Evolutionary conservation across 2,113 vertebrate genomes (phyloP), one percentile per base, ranked within the genome.

Genomic region (Microcebus tavaratra): DNA sequence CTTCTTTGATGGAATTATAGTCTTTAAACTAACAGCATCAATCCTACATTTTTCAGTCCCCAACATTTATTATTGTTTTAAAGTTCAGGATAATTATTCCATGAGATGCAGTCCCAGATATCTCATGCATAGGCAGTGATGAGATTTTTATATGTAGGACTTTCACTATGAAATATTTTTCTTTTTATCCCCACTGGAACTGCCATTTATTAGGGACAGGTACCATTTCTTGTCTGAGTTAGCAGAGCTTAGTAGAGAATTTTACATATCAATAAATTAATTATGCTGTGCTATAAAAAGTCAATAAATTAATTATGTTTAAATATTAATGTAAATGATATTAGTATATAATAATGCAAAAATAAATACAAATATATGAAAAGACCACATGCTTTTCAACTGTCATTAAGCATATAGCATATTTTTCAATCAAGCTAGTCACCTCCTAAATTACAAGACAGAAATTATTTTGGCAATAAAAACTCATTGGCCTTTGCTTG

Each of bases 31-130:
- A 82, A 79, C 96, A 96, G 67, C 27, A 89, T 96, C 57, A 39
- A 57, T 42, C 76, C 65, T 87, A 94, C 31, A 88, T 72, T 96
- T 89, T 68, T 59, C 81, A 81, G 48, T 95, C 68, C 73, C 31
- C 61, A 70, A 18, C 14, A 84, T 96, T 89, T 95, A 92, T 79
- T 80, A 50, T 42, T 59, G 3, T 95, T 27, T 59, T 93, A 85
- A 93, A 96, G 39, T 96, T 97, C 88, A 98, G 59, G 45, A 72
- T 48, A 94, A 36, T 82, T 96, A 96, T 73, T 96, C 67, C 72
- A n/a, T 0, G 15, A 95, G n/a, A 61, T 20, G 27, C 27, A 34
- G 63, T 50, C 55, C 21, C 31, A 92, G 29, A 34, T 59, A 12
- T 73, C 27, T 18, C 18, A 88, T 42, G 34, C 8, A 13, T 0